Base-by-base conservation (phyloP, 2,888 invertebrate species). In the Matsumyia berberina region DNA sequence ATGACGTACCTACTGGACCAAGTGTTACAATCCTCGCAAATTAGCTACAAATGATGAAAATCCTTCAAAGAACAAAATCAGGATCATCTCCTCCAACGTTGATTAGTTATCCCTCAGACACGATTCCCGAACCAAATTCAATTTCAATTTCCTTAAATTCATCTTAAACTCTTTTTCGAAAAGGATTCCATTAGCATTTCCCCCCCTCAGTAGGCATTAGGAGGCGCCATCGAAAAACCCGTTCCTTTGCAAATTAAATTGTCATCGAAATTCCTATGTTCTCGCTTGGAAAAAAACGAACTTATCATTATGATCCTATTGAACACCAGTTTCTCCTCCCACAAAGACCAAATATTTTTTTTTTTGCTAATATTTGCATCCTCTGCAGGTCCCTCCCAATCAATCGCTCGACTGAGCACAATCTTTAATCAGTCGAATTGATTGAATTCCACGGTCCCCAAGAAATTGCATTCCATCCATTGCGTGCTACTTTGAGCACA, bases 401-500 rank as follows among this genome's bases (percentile, higher is more conserved):
- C 83, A 83, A 78, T 69, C 49, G 83, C 83, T 73, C 64, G 73
- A 83, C 49, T 74, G 73, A 83, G 69, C 67, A 51, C 73, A 83
- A 83, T 83, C 73, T 79, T 83, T 79, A 83, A 83, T 83, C 83
- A 83, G 57, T 64, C 64, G 69, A 62, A 57, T 62, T 69, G 83
- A 83, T 83, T 79, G 79, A 79, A 83, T 83, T 67, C 60, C 73
- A 49, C 33, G 67, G 78, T 73, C 62, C 58, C 67, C 35, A 31
- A 66, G 53, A 62, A 67, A 83, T 73, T 83, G 79, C 83, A 74
- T 77, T 72, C 55, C 72, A 33, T 33, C 69, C 49, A 55, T 64
- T 69, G 69, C 49, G 76, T 81, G 67, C 39, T 58, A 55, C 39
- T 46, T 35, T 49, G 58, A 24, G 4, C 19, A 46, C 46, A 37